A percentile compares a stretch with the other conserved stretches of the same genome.
Evolutionary conservation across 2,888 invertebrate species (phyloP).

Genomic region (Caenorhabditis sinica): DNA sequence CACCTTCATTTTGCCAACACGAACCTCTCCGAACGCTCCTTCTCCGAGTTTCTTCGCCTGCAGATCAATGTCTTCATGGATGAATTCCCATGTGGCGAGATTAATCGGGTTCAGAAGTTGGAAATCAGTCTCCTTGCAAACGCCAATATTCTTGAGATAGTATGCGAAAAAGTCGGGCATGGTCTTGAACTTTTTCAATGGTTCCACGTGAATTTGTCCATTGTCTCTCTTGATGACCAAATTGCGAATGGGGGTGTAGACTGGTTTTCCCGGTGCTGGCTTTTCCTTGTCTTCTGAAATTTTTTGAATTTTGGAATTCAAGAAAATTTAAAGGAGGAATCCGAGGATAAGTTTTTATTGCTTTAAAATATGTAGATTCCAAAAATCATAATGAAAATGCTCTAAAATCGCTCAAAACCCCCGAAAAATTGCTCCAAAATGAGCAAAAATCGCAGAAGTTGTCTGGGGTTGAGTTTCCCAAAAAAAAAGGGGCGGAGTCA

Average conservation of each 20-base stretch:
- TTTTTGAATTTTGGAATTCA: no score
- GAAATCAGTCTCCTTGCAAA: slow-evolving; percentile 53
- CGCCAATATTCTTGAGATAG: slow-evolving; percentile 33
- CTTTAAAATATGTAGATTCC: background rate
- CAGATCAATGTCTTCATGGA: slow-evolving; percentile 35
- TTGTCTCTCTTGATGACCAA: slow-evolving; percentile 49
- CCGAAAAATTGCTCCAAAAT: no score
- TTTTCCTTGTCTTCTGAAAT: slow-evolving; percentile 45
- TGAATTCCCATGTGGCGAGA: slow-evolving; percentile 40
- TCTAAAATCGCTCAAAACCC: no score
- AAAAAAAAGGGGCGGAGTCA: no score
- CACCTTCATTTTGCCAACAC: slow-evolving; percentile 40
- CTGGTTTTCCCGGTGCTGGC: slow-evolving; percentile 1
- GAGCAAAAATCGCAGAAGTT: no score
- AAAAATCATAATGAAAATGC: no score
- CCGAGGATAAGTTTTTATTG: no score
- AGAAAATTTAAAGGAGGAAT: no score
- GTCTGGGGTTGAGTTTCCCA: no score
- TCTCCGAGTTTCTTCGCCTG: slow-evolving; percentile 41
- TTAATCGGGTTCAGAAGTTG: slow-evolving; percentile 27
- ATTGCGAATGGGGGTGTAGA: slow-evolving; percentile 32
- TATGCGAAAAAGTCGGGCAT: slow-evolving; percentile 33
- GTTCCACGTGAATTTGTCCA: slow-evolving; percentile 34
- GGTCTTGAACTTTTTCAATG: slow-evolving; percentile 46
- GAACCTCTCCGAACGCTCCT: slow-evolving; percentile 58